Conservation (phyloP, 2,113 vertebrate genomes). For the Acanthisitta chloris region DNA sequence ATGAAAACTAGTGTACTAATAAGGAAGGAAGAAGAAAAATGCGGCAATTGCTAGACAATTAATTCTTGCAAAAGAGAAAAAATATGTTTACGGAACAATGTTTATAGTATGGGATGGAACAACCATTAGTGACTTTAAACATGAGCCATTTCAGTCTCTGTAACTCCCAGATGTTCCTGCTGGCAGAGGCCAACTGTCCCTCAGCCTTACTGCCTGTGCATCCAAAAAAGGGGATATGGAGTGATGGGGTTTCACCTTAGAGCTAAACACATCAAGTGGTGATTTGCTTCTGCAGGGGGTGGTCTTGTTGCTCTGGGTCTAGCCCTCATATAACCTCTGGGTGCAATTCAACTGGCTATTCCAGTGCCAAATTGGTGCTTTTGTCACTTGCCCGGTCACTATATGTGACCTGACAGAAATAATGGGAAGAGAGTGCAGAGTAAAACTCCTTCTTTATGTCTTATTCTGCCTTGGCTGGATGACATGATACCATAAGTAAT, state of each 20-base stretch:
- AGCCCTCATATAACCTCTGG: not conserved
- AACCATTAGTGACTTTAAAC: conserved; percentile 26
- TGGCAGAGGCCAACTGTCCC: not conserved
- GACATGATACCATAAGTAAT: not conserved
- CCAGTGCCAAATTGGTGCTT: not conserved
- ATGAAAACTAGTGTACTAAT: not conserved
- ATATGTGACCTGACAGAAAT: not conserved
- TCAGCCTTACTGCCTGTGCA: not conserved
- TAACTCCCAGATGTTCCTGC: conserved; percentile 4
- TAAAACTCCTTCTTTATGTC: not conserved
- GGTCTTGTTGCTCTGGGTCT: not conserved
- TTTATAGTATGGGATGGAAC: conserved; percentile 7
- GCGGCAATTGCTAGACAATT: not conserved
- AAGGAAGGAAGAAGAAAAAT: conserved; percentile 12
- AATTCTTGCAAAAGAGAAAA: conserved; percentile 26
- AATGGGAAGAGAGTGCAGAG: not conserved
- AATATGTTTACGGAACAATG: not conserved
- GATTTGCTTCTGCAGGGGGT: not conserved
- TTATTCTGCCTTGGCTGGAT: not conserved
- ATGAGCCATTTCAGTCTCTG: not conserved
- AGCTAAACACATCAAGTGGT: not conserved
- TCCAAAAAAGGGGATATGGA: not conserved
- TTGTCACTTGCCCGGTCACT: not conserved
- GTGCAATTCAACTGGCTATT: not conserved
- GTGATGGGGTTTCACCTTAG: not conserved